phyloP scores from a whole-genome alignment of 2,888 invertebrate genomes.

The Leptodirus hochenwartii region DNA sequence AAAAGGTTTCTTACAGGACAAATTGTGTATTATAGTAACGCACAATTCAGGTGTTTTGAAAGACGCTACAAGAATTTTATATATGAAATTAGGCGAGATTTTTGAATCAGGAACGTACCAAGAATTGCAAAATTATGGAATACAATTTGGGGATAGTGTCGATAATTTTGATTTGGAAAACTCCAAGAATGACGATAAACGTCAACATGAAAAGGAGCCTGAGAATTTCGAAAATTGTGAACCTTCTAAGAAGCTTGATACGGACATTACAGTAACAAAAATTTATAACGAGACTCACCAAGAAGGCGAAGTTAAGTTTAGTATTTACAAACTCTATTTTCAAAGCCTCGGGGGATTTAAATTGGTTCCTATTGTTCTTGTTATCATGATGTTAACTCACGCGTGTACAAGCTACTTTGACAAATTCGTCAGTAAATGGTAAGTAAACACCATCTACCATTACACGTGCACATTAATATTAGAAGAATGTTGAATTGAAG shows the following conservation, averaged over 20 bases:
- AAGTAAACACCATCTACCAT: too few species aligned
- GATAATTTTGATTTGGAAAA: too few species aligned
- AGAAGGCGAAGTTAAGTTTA: conserved; percentile 15
- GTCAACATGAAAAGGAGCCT: too few species aligned
- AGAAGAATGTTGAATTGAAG: too few species aligned
- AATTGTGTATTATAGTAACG: conserved; percentile 17
- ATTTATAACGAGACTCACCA: conserved; percentile 16
- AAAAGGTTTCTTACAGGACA: conserved; percentile 16
- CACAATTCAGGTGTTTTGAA: conserved; percentile 17
- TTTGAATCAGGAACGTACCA: conserved; percentile 8
- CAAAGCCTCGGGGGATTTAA: conserved; percentile 15
- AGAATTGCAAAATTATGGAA: conserved; percentile 7
- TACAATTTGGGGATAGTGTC: conserved; percentile 11
- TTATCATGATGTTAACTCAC: conserved; percentile 16
- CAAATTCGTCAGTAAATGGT: conserved; percentile 15
- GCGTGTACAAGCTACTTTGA: conserved; percentile 14
- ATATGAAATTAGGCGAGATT: too few species aligned
- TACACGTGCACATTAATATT: too few species aligned
- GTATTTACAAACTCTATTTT: conserved; percentile 16
- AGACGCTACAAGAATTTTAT: conserved; percentile 13
- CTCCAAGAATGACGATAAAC: conserved; percentile 12
- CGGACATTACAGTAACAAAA: conserved; percentile 4
- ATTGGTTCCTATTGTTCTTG: conserved; percentile 12
- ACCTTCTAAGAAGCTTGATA: conserved; percentile 3
- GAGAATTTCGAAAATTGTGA: too few species aligned